phyloP scores from a whole-genome alignment of 2,797 vertebrate genomes.

The Phataginus tricuspis region DNA sequence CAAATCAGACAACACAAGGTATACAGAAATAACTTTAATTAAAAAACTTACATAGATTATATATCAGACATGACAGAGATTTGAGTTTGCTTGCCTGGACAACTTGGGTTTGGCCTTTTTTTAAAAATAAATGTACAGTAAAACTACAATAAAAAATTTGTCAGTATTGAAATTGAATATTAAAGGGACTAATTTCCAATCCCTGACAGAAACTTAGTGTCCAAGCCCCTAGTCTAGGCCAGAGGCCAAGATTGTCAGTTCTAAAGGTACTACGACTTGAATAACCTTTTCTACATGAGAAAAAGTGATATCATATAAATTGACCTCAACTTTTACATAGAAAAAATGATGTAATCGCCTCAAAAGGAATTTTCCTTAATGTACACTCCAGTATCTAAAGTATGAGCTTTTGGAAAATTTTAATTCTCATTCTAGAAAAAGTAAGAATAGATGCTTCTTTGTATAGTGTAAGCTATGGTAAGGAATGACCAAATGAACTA shows the following conservation, averaged over 20 bases:
- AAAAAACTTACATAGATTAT: constrained; percentile 87
- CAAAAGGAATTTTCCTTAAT: constrained; percentile 55
- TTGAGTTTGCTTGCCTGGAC: constrained; percentile 84
- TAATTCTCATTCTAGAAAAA: constrained; percentile 53
- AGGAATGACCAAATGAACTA: constrained; percentile 54
- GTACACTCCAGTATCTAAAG: constrained; percentile 55
- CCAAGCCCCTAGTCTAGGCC: constrained; percentile 68
- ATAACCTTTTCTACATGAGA: constrained; percentile 75
- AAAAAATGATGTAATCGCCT: constrained; percentile 65
- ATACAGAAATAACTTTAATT: constrained; percentile 90
- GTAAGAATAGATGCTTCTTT: constrained; percentile 52
- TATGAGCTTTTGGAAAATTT: constrained; percentile 45
- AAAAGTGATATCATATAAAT: constrained; percentile 74
- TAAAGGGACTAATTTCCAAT: constrained; percentile 78
- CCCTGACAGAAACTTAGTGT: constrained; percentile 63
- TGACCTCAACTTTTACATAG: constrained; percentile 82
- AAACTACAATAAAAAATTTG: constrained; percentile 86
- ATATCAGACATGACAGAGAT: constrained; percentile 85
- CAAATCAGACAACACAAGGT: constrained; percentile 79
- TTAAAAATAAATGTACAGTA: constrained; percentile 86
- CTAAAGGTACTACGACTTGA: constrained; percentile 69
- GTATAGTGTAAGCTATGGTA: constrained; percentile 24
- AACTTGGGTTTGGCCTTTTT: constrained; percentile 82
- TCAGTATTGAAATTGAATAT: constrained; percentile 84
- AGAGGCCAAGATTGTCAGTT: constrained; percentile 77